Evolutionary conservation across 2,797 vertebrate species (phyloP).

Genomic region (Rachycentron canadum): DNA sequence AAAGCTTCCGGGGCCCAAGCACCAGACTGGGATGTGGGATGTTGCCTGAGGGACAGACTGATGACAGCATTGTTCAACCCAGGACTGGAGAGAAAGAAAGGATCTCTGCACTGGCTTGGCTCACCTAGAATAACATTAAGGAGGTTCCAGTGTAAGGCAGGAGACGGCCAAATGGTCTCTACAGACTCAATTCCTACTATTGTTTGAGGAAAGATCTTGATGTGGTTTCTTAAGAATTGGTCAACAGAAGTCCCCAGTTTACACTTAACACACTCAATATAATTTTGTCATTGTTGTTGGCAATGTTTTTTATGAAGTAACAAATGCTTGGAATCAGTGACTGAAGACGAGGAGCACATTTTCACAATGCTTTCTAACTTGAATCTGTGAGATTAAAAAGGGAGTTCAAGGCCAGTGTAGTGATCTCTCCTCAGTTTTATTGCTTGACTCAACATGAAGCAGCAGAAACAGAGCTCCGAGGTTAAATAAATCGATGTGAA

Average conservation of each 20-base stretch:
- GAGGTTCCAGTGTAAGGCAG: background rate
- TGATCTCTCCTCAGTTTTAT: background rate
- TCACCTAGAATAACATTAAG: background rate
- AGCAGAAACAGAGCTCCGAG: background rate
- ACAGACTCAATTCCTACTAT: background rate
- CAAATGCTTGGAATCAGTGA: background rate
- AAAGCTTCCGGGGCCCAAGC: constrained; percentile 42
- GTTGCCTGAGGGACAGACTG: constrained; percentile 21
- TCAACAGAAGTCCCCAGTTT: background rate
- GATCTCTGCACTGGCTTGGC: background rate
- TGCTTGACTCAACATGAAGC: background rate
- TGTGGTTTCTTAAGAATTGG: background rate
- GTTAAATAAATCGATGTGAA: background rate
- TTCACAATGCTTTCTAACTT: background rate
- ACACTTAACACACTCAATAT: background rate
- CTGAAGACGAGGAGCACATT: too few relatives aligned
- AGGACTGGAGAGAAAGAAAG: background rate
- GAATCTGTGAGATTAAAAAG: background rate
- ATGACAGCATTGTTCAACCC: constrained; percentile 53
- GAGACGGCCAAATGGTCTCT: background rate
- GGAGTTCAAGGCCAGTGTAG: background rate
- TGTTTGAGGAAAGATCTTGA: background rate
- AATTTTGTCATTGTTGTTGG: background rate
- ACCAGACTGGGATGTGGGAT: constrained; percentile 20
- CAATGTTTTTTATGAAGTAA: too few relatives aligned